These are phyloP conservation scores for Lateolabrax maculatus DNA, from an alignment of 2,797 vertebrate species.

Conservation along the genomic window DNA sequence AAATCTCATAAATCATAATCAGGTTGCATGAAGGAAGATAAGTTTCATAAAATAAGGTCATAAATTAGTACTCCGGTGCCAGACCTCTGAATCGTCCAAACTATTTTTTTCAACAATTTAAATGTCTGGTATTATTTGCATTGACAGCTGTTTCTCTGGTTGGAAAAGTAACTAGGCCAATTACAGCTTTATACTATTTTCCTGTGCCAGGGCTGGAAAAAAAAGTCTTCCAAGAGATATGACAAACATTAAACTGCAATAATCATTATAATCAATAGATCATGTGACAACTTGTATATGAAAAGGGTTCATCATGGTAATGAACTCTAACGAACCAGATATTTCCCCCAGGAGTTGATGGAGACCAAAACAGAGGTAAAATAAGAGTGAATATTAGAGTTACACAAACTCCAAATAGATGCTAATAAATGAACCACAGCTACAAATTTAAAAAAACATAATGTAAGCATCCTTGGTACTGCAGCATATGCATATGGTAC, in stretches of 20 bases:
- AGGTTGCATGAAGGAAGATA: neutral
- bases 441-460: no score
- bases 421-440: no score
- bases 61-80: neutral
- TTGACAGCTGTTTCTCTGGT: conserved; percentile 1
- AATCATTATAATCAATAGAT: neutral
- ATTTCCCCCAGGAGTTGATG: no score
- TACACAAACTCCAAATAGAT: no score
- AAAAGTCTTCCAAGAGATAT: neutral
- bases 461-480: no score
- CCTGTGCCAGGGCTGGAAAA: neutral
- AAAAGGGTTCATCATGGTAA: neutral
- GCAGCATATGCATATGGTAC: no score
- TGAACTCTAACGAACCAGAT: no score
- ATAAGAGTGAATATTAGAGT: no score
- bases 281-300: neutral
- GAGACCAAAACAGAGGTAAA: no score
- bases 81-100: neutral
- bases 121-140: neutral
- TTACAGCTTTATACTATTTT: conserved; percentile 8
- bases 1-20: conserved; percentile 38
- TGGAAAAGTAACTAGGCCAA: conserved; percentile 15
- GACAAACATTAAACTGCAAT: neutral
- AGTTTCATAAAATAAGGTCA: neutral
- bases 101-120: neutral